These are phyloP conservation scores for Drosophila borealis DNA, from an alignment of 2,888 invertebrate genomes.

Conservation along the genomic window DNA sequence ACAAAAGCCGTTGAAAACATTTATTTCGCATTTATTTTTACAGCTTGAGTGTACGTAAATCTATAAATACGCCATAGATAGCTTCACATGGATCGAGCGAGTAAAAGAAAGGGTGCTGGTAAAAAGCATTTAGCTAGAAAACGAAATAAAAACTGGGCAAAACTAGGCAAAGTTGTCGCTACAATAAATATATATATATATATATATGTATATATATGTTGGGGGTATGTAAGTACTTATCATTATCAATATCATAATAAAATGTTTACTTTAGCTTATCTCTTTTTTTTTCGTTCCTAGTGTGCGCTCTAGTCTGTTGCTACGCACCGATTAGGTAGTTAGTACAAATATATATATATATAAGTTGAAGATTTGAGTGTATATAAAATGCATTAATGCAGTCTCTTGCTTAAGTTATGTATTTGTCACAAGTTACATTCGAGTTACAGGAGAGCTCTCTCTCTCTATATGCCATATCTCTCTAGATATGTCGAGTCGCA, in stretches of 20 bases:
- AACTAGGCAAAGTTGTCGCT: slow-evolving; percentile 51
- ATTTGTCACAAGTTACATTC: slow-evolving; percentile 77
- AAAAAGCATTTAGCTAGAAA: slow-evolving; percentile 75
- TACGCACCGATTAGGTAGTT: slow-evolving; percentile 46
- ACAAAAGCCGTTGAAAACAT: slow-evolving; percentile 50
- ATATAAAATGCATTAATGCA: slow-evolving; percentile 73
- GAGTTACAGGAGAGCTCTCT: slow-evolving; percentile 47
- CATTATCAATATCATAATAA: slow-evolving; percentile 19
- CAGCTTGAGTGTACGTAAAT: slow-evolving; percentile 35
- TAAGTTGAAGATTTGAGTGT: slow-evolving; percentile 47
- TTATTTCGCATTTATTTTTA: slow-evolving; percentile 60
- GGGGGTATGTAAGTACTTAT: slow-evolving; percentile 50
- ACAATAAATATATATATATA: slow-evolving; percentile 33
- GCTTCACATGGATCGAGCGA: slow-evolving; percentile 36
- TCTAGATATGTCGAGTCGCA: slow-evolving; percentile 14
- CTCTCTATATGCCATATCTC: not conserved
- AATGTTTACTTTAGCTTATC: slow-evolving; percentile 32
- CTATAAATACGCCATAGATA: slow-evolving; percentile 44
- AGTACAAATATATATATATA: slow-evolving; percentile 40
- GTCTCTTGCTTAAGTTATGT: slow-evolving; percentile 70
- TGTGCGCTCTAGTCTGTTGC: slow-evolving; percentile 48
- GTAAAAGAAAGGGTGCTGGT: slow-evolving; percentile 9
- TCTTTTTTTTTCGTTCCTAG: slow-evolving; percentile 4
- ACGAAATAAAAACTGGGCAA: slow-evolving; percentile 34
- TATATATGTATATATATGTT: slow-evolving; percentile 31